These are phyloP conservation scores for Piaya cayana DNA, from an alignment of 2,113 vertebrate genomes.

Conservation along the genomic window DNA sequence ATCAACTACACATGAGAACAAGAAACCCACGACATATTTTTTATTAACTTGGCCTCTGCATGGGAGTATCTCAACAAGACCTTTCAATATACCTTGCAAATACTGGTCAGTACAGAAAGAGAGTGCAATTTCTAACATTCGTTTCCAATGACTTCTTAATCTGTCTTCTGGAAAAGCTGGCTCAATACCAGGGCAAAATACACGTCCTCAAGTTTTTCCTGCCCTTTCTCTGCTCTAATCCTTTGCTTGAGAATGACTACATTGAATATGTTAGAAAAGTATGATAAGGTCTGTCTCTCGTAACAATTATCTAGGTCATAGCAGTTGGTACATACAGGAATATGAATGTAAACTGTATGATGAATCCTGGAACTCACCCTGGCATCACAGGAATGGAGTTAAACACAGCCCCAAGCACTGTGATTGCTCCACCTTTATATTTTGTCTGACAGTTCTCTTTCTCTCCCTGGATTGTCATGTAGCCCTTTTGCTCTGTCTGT, in stretches of 20 bases:
- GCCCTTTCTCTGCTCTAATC: background rate
- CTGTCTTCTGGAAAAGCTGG: background rate
- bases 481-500: constrained; percentile 69
- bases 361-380: background rate
- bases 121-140: background rate
- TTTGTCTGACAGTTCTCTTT: constrained; percentile 49
- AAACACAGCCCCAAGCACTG: background rate
- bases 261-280: background rate
- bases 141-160: constrained; percentile 19
- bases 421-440: constrained; percentile 46
- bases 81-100: background rate
- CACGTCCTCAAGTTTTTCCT: background rate
- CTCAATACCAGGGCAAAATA: background rate
- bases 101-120: background rate
- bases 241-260: background rate
- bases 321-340: background rate
- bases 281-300: background rate
- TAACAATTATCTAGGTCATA: background rate
- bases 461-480: constrained; percentile 42
- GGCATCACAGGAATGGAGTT: background rate
- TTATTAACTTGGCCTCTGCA: constrained; percentile 5
- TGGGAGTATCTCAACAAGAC: background rate
- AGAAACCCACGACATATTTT: background rate
- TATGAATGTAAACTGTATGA: background rate
- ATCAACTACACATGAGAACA: background rate